Percentiles rank a stretch among this genome's conserved stretches.
phyloP scores from a whole-genome alignment of 2,113 vertebrate species.

The Chionodraco myersi region DNA sequence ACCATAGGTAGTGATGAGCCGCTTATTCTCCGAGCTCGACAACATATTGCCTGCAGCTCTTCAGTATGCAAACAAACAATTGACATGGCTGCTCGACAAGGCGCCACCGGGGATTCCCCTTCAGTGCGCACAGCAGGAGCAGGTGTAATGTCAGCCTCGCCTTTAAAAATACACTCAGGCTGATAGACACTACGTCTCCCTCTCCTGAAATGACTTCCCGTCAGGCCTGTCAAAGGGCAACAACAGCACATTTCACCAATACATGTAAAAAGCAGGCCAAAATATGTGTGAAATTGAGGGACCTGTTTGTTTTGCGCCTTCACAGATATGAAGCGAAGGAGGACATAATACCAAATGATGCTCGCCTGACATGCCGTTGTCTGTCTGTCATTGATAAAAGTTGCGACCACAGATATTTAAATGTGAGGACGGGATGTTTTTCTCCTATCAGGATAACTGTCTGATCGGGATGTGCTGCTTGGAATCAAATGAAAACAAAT shows the following conservation, averaged over 20 bases:
- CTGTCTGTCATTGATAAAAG: constrained; percentile 85
- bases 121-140: constrained; percentile 64
- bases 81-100: constrained; percentile 77
- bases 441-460: constrained; percentile 82
- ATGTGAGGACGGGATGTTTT: constrained; percentile 67
- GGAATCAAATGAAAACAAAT: constrained; percentile 78
- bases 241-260: constrained; percentile 18
- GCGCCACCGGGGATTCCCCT: constrained; percentile 75
- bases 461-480: constrained; percentile 81
- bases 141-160: constrained; percentile 66
- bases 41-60: constrained; percentile 67
- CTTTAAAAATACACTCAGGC: constrained; percentile 63
- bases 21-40: constrained; percentile 55
- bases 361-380: constrained; percentile 76
- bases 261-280: constrained; percentile 28
- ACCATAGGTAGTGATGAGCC: constrained; percentile 59
- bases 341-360: constrained; percentile 79
- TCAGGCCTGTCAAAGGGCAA: constrained; percentile 59
- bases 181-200: constrained; percentile 54
- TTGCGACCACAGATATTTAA: constrained; percentile 75
- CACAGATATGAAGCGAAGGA: constrained; percentile 57
- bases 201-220: constrained; percentile 52
- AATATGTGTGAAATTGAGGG: constrained; percentile 48
- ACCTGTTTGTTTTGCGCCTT: constrained; percentile 59
- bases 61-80: constrained; percentile 82